Percentiles rank a stretch among this genome's conserved stretches.
These are phyloP conservation scores for Bombus sylvicola DNA, from an alignment of 1,140 invertebrate species.

Conservation along the genomic window DNA sequence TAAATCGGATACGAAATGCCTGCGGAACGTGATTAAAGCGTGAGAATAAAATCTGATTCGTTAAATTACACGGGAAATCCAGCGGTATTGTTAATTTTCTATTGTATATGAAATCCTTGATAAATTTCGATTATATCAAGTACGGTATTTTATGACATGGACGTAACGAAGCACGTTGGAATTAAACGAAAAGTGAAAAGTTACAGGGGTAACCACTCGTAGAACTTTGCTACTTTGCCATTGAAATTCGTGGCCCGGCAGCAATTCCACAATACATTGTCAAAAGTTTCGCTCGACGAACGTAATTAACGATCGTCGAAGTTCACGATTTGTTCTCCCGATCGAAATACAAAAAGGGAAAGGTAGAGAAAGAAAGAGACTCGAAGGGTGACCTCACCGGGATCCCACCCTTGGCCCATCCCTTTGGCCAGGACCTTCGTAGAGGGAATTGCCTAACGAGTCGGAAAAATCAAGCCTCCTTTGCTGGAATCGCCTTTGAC, in stretches of 20 bases:
- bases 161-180: constrained; percentile 29
- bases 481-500: constrained; percentile 56
- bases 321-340: constrained; percentile 56
- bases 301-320: constrained; percentile 63
- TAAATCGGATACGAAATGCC: background rate
- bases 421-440: constrained; percentile 55
- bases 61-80: background rate
- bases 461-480: constrained; percentile 79
- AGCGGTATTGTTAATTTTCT: background rate
- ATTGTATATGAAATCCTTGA: background rate
- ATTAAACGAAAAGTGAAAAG: constrained; percentile 37
- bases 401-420: constrained; percentile 47
- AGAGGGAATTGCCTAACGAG: constrained; percentile 77
- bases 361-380: constrained; percentile 8
- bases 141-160: constrained; percentile 3
- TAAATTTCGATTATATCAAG: constrained; percentile 24
- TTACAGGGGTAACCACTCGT: constrained; percentile 22
- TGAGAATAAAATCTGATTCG: background rate
- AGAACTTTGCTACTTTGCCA: constrained; percentile 41
- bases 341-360: constrained; percentile 52
- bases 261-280: constrained; percentile 49
- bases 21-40: background rate
- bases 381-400: constrained; percentile 1
- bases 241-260: constrained; percentile 39
- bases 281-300: constrained; percentile 47